phyloP scores from a whole-genome alignment of 2,797 vertebrate species.

The Lemur catta region DNA sequence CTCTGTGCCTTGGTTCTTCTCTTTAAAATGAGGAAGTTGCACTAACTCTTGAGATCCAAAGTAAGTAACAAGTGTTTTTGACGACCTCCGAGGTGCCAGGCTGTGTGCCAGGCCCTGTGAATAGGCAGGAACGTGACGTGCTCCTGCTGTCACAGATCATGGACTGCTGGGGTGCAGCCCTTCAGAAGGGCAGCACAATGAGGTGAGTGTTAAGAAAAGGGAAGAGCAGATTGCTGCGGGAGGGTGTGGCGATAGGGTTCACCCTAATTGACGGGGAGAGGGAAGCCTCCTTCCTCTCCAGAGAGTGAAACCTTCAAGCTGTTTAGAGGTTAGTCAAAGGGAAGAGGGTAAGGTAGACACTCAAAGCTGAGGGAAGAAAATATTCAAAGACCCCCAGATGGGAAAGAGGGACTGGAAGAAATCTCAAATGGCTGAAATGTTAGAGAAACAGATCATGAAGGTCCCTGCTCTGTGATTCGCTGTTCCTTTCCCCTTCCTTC shows the following conservation, averaged over 20 bases:
- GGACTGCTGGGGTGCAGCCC: neutral
- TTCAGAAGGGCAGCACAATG: neutral
- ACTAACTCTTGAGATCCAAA: neutral
- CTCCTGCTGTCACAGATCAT: neutral
- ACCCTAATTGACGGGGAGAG: rapidly evolving
- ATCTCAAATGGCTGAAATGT: neutral
- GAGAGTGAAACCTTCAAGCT: neutral
- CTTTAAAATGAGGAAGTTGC: constrained; percentile 6
- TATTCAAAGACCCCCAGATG: neutral
- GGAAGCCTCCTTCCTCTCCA: neutral
- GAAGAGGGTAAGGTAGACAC: neutral
- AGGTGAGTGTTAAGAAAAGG: neutral
- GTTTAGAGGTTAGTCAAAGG: neutral
- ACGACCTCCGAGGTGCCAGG: neutral
- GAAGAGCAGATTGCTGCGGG: neutral
- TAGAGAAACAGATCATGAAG: neutral
- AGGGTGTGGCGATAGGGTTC: neutral
- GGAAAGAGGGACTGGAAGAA: constrained; percentile 1
- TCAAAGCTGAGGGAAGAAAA: neutral
- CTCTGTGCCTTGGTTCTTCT: neutral
- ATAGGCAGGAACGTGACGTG: neutral
- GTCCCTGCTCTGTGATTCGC: neutral
- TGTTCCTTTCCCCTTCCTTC: neutral
- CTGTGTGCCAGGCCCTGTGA: neutral
- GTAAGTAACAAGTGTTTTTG: neutral